Percentiles rank a stretch among this genome's conserved stretches.
phyloP scores from a whole-genome alignment of 2,797 vertebrate genomes.

The Pelodytes ibericus region DNA sequence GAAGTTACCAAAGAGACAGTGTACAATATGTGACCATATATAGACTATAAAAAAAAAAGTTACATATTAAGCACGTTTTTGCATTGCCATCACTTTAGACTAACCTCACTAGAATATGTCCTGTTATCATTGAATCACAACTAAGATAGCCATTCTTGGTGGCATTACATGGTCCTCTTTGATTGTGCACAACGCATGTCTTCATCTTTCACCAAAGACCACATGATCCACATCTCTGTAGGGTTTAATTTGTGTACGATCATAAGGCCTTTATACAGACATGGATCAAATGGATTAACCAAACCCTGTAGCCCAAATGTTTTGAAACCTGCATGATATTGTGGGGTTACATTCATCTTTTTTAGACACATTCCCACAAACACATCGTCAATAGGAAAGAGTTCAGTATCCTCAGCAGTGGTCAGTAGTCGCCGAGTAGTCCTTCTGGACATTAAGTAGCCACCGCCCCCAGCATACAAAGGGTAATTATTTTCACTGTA shows the following conservation, averaged over 20 bases:
- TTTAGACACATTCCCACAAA: slow-evolving; percentile 79
- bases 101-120: too few species aligned
- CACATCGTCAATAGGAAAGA: slow-evolving; percentile 79
- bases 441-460: slow-evolving; percentile 75
- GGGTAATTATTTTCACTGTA: slow-evolving; percentile 71
- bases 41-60: too few species aligned
- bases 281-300: slow-evolving; percentile 71
- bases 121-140: background rate
- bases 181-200: slow-evolving; percentile 62
- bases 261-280: slow-evolving; percentile 74
- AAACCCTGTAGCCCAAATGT: slow-evolving; percentile 73
- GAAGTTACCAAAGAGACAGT: too few species aligned
- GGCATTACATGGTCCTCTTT: background rate
- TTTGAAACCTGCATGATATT: slow-evolving; percentile 74
- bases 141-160: background rate
- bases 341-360: slow-evolving; percentile 68
- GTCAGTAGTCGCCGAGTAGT: slow-evolving; percentile 64
- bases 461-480: slow-evolving; percentile 72
- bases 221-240: slow-evolving; percentile 77
- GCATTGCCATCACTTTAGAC: too few species aligned
- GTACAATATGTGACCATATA: too few species aligned
- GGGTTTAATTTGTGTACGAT: slow-evolving; percentile 73
- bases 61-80: too few species aligned
- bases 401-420: slow-evolving; percentile 61
- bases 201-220: slow-evolving; percentile 72